phyloP scores from a whole-genome alignment of 2,797 vertebrate genomes.

The Gymnoscopelus microlampas region DNA sequence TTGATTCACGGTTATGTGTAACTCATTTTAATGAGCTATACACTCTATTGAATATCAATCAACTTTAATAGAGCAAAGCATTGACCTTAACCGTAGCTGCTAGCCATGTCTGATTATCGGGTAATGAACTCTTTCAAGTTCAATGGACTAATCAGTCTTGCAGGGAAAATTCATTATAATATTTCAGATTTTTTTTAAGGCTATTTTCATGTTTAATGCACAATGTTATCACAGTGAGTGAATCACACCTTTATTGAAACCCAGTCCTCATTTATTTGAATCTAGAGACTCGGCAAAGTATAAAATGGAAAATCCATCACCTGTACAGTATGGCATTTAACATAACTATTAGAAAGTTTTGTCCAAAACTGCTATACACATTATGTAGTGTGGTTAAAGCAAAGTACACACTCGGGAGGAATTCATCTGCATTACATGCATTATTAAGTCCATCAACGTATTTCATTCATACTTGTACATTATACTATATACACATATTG shows the following conservation, averaged over 20 bases:
- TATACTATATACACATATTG: too few species aligned
- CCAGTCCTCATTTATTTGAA: constrained; percentile 41
- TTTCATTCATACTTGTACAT: too few species aligned
- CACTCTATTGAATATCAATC: constrained; percentile 78
- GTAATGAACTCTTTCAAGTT: constrained; percentile 80
- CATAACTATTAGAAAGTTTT: constrained; percentile 29
- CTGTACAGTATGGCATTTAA: constrained; percentile 35
- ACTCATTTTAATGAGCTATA: constrained; percentile 69
- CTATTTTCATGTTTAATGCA: constrained; percentile 71
- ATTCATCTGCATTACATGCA: too few species aligned
- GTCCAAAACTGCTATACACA: background rate
- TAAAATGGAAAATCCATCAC: constrained; percentile 26
- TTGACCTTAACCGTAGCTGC: constrained; percentile 70
- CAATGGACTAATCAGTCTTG: constrained; percentile 71
- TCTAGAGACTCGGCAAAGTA: constrained; percentile 39
- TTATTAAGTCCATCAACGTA: too few species aligned
- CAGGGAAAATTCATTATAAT: constrained; percentile 75
- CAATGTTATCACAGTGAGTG: constrained; percentile 59
- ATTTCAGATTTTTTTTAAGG: constrained; percentile 57
- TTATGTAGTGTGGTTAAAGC: background rate
- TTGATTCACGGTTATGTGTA: constrained; percentile 54
- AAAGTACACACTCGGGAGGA: too few species aligned
- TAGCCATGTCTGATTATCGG: constrained; percentile 68
- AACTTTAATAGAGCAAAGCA: constrained; percentile 65
- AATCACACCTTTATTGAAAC: constrained; percentile 50